Evolutionary conservation across 2,113 vertebrate genomes (phyloP).

Genomic region (Charina bottae): DNA sequence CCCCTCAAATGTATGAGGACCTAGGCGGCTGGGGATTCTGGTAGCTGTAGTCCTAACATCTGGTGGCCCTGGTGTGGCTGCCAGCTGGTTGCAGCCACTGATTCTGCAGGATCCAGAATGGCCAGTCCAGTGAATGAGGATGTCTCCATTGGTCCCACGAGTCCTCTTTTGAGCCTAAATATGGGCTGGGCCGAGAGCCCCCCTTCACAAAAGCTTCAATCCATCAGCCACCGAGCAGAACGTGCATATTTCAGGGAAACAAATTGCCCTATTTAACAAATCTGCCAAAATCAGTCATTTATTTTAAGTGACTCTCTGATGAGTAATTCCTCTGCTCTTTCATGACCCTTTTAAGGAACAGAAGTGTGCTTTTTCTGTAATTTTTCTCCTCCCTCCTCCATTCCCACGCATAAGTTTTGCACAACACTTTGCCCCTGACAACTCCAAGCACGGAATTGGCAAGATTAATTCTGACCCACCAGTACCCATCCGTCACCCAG

Average conservation of each 20-base stretch:
- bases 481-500: neutral
- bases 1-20: too few relatives aligned
- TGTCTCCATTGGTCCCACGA: conserved; percentile 44
- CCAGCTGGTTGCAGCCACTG: neutral
- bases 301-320: conserved; percentile 63
- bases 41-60: too few relatives aligned
- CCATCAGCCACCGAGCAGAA: conserved; percentile 46
- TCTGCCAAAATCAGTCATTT: conserved; percentile 70
- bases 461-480: neutral
- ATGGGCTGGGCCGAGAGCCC: conserved; percentile 33
- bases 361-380: neutral
- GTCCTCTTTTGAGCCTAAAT: conserved; percentile 7
- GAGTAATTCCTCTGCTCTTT: conserved; percentile 63
- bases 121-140: conserved; percentile 34
- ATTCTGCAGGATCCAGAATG: neutral
- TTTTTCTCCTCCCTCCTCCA: neutral
- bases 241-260: conserved; percentile 53
- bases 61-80: too few relatives aligned
- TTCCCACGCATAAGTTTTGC: neutral
- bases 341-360: conserved; percentile 55
- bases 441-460: neutral
- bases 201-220: conserved; percentile 57
- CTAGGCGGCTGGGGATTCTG: too few relatives aligned
- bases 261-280: conserved; percentile 62
- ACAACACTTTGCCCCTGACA: neutral